Base-by-base conservation (phyloP, 30 jellyfish, hydroid and myxozoan genomes). In the Turritopsis rubra region DNA sequence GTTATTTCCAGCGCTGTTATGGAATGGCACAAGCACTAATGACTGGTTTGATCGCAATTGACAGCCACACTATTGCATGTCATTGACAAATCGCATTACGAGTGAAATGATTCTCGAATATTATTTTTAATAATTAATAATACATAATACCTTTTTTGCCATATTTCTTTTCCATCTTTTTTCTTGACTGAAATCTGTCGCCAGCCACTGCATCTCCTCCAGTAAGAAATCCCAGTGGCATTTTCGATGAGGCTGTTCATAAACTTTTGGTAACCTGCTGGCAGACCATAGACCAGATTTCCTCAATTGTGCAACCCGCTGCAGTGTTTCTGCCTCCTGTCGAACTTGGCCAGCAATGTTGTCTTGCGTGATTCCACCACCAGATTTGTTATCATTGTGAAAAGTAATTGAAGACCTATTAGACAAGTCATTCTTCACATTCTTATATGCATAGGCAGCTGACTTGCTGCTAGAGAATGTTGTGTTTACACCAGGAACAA, bases 121-220 rank as follows among this genome's bases (percentile, higher is more conserved):
- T n/a, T n/a, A n/a, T n/a, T n/a, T n/a, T n/a, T n/a, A n/a, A n/a
- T n/a, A n/a, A n/a, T n/a, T n/a, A n/a, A n/a, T n/a, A n/a, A n/a
- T n/a, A n/a, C n/a, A n/a, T n/a, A 85, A 24, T 65, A 92, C 98
- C 94, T 92, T 92, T 73, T 88, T 92, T 17, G 96, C 98, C 95
- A 92, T 88, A 84, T 88, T 88, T 21, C 98, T 85, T 60, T 92
- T 92, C 98, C 98, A 92, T 30, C 89, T 85, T 65, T 89, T 87
- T 65, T 92, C 98, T 76, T 92, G 98, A 7, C 93, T 75, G 65
- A 92, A 92, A 84, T 92, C 98, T 29, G 98, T 84, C 17, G 98
- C 96, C 1, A 92, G 94, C 98, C 98, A 92, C 82, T 92, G 98
- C 98, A 92, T 92, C 77, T 92, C 98, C 81, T 92, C 98, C 21